Evolutionary conservation across 2,797 vertebrate species (phyloP), one percentile per base, ranked within the genome.

Genomic region (Cichlasoma orientale): DNA sequence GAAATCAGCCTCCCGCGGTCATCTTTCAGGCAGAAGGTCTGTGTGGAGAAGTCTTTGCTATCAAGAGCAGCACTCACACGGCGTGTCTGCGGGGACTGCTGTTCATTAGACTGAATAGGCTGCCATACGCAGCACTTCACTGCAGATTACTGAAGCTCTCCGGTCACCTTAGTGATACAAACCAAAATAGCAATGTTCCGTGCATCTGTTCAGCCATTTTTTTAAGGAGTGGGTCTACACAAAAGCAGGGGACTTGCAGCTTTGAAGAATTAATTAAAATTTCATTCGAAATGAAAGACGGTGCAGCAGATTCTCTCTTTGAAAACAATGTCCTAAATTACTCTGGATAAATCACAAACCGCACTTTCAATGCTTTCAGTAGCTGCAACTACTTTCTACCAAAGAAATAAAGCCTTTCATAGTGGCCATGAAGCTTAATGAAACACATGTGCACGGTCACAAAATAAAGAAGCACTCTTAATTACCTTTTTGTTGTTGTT

Each of bases 61-160:
- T 91, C 79, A 74, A 92, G 84, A 89, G 82, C 71, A 56, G 77
- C 83, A 54, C 87, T 93, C 57, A 79, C 53, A 31, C 74, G 7
- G 44, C 33, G 56, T 3, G 66, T 82, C 71, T 79, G 82, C 79
- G 72, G 66, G 58, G 75, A 66, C 33, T 1, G 14, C 68, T 59
- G 41, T 79, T 91, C 78, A 90, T 87, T 89, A 78, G 57, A 36
- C 29, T 59, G 70, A 78, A 78, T 25, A 56, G 56, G 5, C 57
- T 9, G n/a, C 74, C 73, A 5, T 21, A 75, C 25, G 23, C 55
- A 47, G 56, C 79, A 72, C 79, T 75, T 83, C 44, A 68, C 38
- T 11, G 70, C 77, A 79, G 73, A 83, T 86, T 80, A 78, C 82
- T 41, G 52, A 53, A 19, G 63, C 76, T 53, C 25, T 79, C 69